Evolutionary conservation across 2,888 invertebrate genomes (phyloP).

Genomic region (Lordiphosa fenestrarum): DNA sequence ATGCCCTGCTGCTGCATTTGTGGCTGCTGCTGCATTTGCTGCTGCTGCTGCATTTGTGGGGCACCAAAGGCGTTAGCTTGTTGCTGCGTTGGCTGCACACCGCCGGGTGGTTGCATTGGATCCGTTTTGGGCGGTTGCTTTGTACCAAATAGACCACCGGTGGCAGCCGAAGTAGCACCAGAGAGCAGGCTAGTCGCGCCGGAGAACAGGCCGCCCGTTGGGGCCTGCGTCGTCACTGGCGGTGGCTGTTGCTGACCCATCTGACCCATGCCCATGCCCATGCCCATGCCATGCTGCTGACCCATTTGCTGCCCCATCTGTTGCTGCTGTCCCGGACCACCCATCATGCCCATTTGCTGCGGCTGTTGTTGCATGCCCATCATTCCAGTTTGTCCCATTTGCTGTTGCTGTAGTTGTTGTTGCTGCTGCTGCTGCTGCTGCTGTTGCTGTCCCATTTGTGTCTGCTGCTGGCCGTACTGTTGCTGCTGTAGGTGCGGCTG

Average conservation of each 20-base stretch:
- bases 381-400: slow-evolving; percentile 43
- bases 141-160: slow-evolving; percentile 80
- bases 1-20: slow-evolving; percentile 76
- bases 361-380: slow-evolving; percentile 74
- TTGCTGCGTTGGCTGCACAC: slow-evolving; percentile 80
- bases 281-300: slow-evolving; percentile 40
- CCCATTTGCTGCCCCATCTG: slow-evolving; percentile 52
- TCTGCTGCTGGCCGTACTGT: slow-evolving; percentile 76
- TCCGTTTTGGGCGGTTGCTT: slow-evolving; percentile 81
- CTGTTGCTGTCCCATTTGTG: slow-evolving; percentile 59
- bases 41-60: slow-evolving; percentile 69
- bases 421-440: slow-evolving; percentile 21
- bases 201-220: slow-evolving; percentile 79
- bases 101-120: slow-evolving; percentile 81
- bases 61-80: slow-evolving; percentile 76
- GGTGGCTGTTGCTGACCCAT: slow-evolving; percentile 75
- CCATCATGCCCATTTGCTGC: slow-evolving; percentile 55
- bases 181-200: slow-evolving; percentile 80
- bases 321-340: slow-evolving; percentile 44
- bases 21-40: slow-evolving; percentile 66
- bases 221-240: slow-evolving; percentile 77
- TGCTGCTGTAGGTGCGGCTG: slow-evolving; percentile 77
- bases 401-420: slow-evolving; percentile 22
- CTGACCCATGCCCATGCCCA: slow-evolving; percentile 50
- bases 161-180: slow-evolving; percentile 81